Base-by-base conservation (phyloP, 2,888 invertebrate species). In the Habroteleia sp. region DNA sequence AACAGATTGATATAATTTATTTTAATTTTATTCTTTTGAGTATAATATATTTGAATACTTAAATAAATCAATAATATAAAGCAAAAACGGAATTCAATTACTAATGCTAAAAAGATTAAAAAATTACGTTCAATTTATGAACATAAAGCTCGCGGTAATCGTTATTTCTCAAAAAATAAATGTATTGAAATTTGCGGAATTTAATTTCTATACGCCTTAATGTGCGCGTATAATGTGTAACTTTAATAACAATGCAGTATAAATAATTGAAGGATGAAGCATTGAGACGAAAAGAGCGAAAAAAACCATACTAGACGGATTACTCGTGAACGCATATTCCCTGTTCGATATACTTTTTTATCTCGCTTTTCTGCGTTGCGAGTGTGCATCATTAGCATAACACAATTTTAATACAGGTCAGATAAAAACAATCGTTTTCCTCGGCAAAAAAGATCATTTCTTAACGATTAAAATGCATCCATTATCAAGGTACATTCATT, bases 221-320 rank as follows among this genome's bases (percentile, higher is more conserved):
- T 20, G 23, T 25, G 8, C 13, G 35, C 16, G 23, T 13, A 23
- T 46, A 62, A 60, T 60, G 7, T 46, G 13, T 48, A 46, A 39
- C 60, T 46, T 37, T 37, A 20, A 29, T 62, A 62, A 56, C 56
- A 56, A 62, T 65, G 63, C 27, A 27, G 63, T 52, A 42, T 52
- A 33, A 29, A 65, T 52, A 65, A 65, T 65, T 52, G 52, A 52
- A 65, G 63, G 42, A 42, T 52, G 44, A 63, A 25, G 50, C 50
- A 63, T 52, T 52, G 63, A 41, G 25, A 52, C 33, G 63, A 41
- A 33, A 63, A 42, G 33, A 63, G 46, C 11, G 27, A 14, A 56
- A 62, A 60, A 62, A 39, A 42, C 6, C 41, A n/a, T 13, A 17
- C 16, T 58, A 44, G 44, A 20, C 35, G 44, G 42, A 44, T 60